Percentiles rank a stretch among this genome's conserved stretches.
Conservation (phyloP, 2,888 invertebrate genomes). For the Drosophila seclusa region DNA sequence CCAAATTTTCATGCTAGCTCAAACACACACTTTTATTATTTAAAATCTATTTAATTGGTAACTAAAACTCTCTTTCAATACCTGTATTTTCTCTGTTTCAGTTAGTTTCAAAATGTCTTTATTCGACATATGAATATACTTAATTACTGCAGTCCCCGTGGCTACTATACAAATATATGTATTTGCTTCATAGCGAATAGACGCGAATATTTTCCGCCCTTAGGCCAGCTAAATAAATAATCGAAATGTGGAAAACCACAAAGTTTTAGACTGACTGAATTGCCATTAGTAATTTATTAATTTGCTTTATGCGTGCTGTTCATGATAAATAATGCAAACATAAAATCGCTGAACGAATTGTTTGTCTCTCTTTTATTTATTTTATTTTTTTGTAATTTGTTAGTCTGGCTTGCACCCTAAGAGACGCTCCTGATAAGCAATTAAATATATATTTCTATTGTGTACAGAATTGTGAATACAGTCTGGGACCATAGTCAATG, state of each 20-base stretch:
- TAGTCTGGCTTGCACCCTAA: constrained; percentile 11
- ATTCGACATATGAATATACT: not conserved
- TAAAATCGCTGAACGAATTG: constrained; percentile 37
- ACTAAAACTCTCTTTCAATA: not conserved
- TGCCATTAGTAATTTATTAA: constrained; percentile 53
- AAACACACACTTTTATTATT: not conserved
- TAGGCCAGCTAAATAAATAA: constrained; percentile 40
- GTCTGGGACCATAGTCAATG: constrained; percentile 53
- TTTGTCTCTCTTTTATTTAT: not conserved
- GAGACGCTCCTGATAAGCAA: constrained; percentile 47
- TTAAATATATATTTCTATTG: constrained; percentile 60
- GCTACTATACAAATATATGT: constrained; percentile 8
- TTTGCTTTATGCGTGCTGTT: constrained; percentile 52
- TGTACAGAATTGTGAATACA: constrained; percentile 42
- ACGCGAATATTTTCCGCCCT: constrained; percentile 31
- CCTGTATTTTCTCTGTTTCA: not conserved
- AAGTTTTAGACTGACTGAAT: constrained; percentile 43
- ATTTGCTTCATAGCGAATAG: constrained; percentile 18
- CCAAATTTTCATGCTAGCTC: not conserved
- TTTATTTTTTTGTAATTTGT: constrained; percentile 5
- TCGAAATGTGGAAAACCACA: constrained; percentile 37
- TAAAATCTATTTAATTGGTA: not conserved
- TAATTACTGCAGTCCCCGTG: constrained; percentile 9
- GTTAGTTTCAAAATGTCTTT: not conserved
- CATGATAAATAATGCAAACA: constrained; percentile 41